A percentile compares a stretch with the other conserved stretches of the same genome.
Conservation (phyloP, 2,888 invertebrate species). For the Hipparchia semele region DNA sequence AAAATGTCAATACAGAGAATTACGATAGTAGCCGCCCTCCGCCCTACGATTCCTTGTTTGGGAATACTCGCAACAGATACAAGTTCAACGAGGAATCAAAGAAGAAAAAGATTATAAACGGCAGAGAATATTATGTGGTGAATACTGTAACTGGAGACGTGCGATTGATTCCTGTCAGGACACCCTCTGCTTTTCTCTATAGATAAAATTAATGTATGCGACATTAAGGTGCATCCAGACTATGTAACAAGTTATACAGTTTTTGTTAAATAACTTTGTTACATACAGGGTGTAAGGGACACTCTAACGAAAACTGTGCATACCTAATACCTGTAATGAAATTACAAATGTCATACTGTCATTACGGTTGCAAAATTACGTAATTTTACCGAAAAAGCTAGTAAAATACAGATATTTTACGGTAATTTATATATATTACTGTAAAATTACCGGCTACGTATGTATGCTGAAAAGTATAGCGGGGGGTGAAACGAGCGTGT, state of each 20-base stretch:
- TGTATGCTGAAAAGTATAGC: no score
- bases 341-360: no score
- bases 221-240: neutral
- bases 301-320: no score
- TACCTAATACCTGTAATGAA: no score
- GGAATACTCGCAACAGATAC: conserved; percentile 53
- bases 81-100: conserved; percentile 62
- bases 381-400: no score
- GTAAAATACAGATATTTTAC: no score
- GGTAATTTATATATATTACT: no score
- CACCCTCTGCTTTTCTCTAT: conserved; percentile 90
- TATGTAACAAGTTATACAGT: neutral
- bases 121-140: conserved; percentile 89
- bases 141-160: conserved; percentile 84
- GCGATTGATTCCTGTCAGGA: conserved; percentile 88
- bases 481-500: no score
- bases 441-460: no score
- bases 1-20: conserved; percentile 34
- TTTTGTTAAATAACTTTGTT: neutral
- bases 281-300: neutral
- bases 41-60: conserved; percentile 85
- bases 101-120: conserved; percentile 86
- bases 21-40: conserved; percentile 82
- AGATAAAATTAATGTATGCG: conserved; percentile 45
- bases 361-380: no score